Percentiles rank a stretch among this genome's conserved stretches.
Evolutionary conservation across 1,140 invertebrate species (phyloP).

Genomic region (Polypedilum pembai): DNA sequence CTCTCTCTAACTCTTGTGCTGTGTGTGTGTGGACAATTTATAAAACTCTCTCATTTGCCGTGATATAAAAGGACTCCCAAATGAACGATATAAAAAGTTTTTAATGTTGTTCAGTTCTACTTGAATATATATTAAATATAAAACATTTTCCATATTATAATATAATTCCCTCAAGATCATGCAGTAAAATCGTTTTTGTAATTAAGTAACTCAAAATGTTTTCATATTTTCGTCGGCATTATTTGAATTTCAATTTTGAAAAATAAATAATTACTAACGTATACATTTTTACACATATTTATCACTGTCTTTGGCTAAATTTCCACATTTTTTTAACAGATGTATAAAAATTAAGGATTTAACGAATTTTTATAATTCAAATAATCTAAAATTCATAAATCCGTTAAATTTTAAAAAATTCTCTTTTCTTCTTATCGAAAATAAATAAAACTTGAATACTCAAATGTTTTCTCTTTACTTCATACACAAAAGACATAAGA

Average conservation of each 20-base stretch:
- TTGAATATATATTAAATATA: not conserved
- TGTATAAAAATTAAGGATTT: no score
- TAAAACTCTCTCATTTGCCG: not conserved
- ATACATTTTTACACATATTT: not conserved
- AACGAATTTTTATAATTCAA: no score
- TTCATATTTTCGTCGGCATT: not conserved
- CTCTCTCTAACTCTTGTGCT: not conserved
- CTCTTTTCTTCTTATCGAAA: no score
- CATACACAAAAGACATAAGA: not conserved
- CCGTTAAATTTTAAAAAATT: no score
- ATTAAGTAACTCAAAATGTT: not conserved
- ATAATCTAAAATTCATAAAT: no score
- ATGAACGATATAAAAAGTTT: conserved; percentile 4
- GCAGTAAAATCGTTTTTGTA: not conserved
- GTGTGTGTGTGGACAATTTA: not conserved
- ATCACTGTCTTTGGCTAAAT: no score
- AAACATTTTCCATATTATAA: not conserved
- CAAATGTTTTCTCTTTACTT: not conserved
- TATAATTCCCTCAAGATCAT: conserved; percentile 9
- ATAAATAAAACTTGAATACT: not conserved
- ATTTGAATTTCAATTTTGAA: no score
- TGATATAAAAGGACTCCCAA: no score
- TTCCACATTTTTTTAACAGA: no score
- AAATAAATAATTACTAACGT: not conserved
- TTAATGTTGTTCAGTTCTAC: not conserved